These are phyloP conservation scores for Chalcosyrphus nemorum DNA, from an alignment of 2,888 invertebrate species.

Conservation along the genomic window DNA sequence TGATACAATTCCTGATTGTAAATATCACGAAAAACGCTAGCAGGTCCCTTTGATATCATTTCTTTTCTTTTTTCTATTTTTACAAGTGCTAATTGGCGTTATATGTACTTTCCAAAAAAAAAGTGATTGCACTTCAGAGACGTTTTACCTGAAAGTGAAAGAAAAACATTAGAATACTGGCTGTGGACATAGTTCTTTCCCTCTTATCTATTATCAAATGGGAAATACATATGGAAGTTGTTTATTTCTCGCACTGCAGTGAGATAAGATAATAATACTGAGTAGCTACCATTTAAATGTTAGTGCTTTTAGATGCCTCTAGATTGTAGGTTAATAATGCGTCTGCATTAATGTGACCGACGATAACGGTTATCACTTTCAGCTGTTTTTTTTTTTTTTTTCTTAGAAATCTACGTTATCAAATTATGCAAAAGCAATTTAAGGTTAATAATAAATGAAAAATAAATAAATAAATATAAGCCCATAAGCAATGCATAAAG, in stretches of 20 bases:
- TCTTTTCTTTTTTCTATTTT: neutral
- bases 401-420: neutral
- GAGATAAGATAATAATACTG: constrained; percentile 25
- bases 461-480: no score
- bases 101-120: neutral
- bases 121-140: neutral
- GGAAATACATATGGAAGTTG: neutral
- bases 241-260: neutral
- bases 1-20: constrained; percentile 83
- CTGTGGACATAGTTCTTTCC: neutral
- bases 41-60: constrained; percentile 65
- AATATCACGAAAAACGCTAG: constrained; percentile 82
- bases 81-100: neutral
- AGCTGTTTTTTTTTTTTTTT: no score
- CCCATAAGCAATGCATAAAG: no score
- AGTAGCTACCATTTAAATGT: neutral
- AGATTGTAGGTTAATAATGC: neutral
- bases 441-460: no score
- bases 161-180: neutral
- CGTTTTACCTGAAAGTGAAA: neutral
- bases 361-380: no score
- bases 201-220: neutral
- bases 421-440: neutral
- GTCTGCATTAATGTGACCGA: no score
- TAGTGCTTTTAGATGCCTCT: neutral